Conservation (phyloP, 2,888 invertebrate genomes). For the Tanytarsus gracilentus region DNA sequence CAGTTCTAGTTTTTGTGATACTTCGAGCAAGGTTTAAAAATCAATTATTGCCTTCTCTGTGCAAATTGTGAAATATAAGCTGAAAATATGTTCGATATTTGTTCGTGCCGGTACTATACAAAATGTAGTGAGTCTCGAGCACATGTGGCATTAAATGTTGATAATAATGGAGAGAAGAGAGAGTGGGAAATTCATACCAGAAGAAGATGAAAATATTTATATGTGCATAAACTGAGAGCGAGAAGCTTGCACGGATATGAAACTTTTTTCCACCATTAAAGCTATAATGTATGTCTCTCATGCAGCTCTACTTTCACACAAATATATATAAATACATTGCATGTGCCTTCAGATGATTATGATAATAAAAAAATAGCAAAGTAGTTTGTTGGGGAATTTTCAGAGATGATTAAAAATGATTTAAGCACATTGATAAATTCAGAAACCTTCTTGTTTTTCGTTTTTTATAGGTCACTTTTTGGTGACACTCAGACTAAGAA, state of each 20-base stretch:
- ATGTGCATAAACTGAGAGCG: constrained; percentile 9
- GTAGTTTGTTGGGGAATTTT: no score
- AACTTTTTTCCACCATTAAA: constrained; percentile 14
- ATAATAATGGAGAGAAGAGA: constrained; percentile 15
- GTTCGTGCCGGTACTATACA: background rate
- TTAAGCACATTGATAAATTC: constrained; percentile 7
- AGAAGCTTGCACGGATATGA: constrained; percentile 1
- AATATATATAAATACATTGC: background rate
- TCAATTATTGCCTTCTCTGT: no score
- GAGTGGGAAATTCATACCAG: constrained; percentile 18
- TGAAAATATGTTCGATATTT: constrained; percentile 12
- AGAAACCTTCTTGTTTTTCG: background rate
- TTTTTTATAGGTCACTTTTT: background rate
- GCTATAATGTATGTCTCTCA: constrained; percentile 8
- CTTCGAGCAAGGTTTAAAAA: no score
- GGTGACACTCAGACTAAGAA: background rate
- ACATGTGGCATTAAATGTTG: constrained; percentile 25
- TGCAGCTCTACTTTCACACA: background rate
- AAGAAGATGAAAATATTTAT: constrained; percentile 18
- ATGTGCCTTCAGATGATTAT: no score
- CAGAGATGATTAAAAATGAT: constrained; percentile 16
- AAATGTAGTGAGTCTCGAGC: background rate
- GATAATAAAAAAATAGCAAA: no score
- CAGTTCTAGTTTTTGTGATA: no score
- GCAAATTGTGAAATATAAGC: constrained; percentile 24